Evolutionary conservation across 2,888 invertebrate species (phyloP), one percentile per base, ranked within the genome.

Genomic region (Orthosia incerta): DNA sequence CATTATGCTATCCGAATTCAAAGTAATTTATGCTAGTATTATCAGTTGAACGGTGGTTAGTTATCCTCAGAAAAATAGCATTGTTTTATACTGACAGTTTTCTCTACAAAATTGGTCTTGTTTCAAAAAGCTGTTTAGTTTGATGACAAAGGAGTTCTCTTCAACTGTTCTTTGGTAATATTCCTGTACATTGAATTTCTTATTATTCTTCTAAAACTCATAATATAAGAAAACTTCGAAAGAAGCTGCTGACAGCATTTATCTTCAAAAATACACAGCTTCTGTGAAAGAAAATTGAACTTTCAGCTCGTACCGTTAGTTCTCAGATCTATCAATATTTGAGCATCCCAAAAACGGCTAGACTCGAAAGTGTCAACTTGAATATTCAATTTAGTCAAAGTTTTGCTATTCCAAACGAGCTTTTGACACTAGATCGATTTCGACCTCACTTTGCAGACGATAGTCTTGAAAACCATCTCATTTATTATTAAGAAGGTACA

Each of bases 301-400:
- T 69, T 63, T 77, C 18, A 78, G 59, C n/a, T 63, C 53, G 20
- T 56, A 51, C 31, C 16, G 50, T 61, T 53, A 61, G 59, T 51
- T 61, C n/a, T 20, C 18, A 15, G 4, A 18, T 65, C 26, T 79
- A 65, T 79, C 65, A 83, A 79, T 79, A 73, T 80, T 73, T 83
- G 74, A 79, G 20, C 31, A 71, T 60, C 26, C 79, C 80, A 18
- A 71, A 78, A 71, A 62, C 15, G 20, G 59, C 62, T 67, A 82
- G 79, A 79, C 71, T 61, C 9, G 26, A 79, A 65, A 62, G 26
- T 66, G 72, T 62, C 31, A 16, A 72, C 53, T 18, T 56, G 46
- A 78, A 78, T 83, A 78, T 64, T 64, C 15, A 78, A 60, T 70
- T 71, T 4, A 16, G 16, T n/a, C 2, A 78, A 78, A 78, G 39